Evolutionary conservation across 2,888 invertebrate species (phyloP).

Genomic region (Piscicola geometra): DNA sequence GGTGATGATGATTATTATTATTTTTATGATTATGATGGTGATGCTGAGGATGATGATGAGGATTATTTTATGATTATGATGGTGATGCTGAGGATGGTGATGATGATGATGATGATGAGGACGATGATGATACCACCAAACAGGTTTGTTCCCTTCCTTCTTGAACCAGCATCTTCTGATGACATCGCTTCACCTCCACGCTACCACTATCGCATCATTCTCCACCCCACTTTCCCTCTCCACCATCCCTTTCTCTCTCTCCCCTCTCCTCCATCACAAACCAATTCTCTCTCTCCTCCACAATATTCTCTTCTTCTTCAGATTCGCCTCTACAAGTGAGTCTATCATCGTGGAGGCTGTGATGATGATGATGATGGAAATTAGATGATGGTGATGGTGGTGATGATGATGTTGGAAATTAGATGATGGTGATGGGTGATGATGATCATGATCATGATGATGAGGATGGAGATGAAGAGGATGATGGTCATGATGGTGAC

Average conservation of each 20-base stretch:
- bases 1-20: too few relatives aligned
- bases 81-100: too few relatives aligned
- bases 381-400: constrained; percentile 20
- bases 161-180: background rate
- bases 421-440: constrained; percentile 19
- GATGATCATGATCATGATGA: constrained; percentile 31
- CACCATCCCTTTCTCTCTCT: background rate
- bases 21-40: too few relatives aligned
- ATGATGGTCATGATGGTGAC: background rate
- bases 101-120: too few relatives aligned
- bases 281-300: background rate
- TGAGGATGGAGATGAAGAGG: background rate
- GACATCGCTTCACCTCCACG: background rate
- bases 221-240: too few relatives aligned
- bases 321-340: background rate
- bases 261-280: background rate
- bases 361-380: background rate
- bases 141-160: background rate
- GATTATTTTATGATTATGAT: too few relatives aligned
- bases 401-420: constrained; percentile 26
- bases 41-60: too few relatives aligned
- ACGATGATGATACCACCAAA: too few relatives aligned
- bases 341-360: background rate
- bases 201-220: background rate
- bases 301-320: background rate